Percentiles rank a stretch among this genome's conserved stretches.
These are phyloP conservation scores for Mallotus villosus DNA, from an alignment of 2,797 vertebrate species.

Conservation along the genomic window DNA sequence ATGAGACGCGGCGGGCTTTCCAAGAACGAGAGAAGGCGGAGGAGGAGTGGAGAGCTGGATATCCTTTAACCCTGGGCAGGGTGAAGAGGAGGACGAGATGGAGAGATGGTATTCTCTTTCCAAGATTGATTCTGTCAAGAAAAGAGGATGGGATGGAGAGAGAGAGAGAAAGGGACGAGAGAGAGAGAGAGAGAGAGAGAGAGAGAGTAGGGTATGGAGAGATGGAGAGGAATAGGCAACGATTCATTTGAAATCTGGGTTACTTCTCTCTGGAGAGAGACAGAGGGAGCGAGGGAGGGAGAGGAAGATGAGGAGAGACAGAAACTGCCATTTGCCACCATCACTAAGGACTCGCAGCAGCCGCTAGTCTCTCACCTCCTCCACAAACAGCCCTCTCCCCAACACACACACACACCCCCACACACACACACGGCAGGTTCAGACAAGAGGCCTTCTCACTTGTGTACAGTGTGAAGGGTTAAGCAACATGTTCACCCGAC, in stretches of 20 bases:
- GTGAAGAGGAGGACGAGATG: slow-evolving; percentile 70
- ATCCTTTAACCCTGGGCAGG: slow-evolving; percentile 72
- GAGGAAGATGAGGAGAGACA: slow-evolving; percentile 40
- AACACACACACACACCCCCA: slow-evolving; percentile 34
- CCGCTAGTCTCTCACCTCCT: slow-evolving; percentile 55
- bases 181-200: slow-evolving; percentile 40
- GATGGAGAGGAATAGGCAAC: slow-evolving; percentile 61
- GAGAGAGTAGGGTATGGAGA: slow-evolving; percentile 41
- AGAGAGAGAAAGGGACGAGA: slow-evolving; percentile 36
- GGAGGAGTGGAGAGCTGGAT: slow-evolving; percentile 59
- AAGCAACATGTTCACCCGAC: too few relatives aligned
- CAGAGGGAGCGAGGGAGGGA: slow-evolving; percentile 70
- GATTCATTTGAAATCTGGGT: slow-evolving; percentile 84
- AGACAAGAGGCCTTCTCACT: slow-evolving; percentile 2
- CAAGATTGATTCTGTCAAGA: slow-evolving; percentile 77
- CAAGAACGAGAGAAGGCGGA: slow-evolving; percentile 64
- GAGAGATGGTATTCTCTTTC: slow-evolving; percentile 77
- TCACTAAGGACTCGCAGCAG: slow-evolving; percentile 47
- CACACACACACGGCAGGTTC: slow-evolving; percentile 1
- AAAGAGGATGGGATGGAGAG: slow-evolving; percentile 44
- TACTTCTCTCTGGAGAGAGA: slow-evolving; percentile 81
- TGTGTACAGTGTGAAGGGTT: slow-evolving; percentile 36
- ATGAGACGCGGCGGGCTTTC: slow-evolving; percentile 64
- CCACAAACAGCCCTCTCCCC: neutral
- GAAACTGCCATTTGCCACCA: slow-evolving; percentile 67